Evolutionary conservation across 2,888 invertebrate species (phyloP), one percentile per base, ranked within the genome.

Genomic region (Gerris lacustris): DNA sequence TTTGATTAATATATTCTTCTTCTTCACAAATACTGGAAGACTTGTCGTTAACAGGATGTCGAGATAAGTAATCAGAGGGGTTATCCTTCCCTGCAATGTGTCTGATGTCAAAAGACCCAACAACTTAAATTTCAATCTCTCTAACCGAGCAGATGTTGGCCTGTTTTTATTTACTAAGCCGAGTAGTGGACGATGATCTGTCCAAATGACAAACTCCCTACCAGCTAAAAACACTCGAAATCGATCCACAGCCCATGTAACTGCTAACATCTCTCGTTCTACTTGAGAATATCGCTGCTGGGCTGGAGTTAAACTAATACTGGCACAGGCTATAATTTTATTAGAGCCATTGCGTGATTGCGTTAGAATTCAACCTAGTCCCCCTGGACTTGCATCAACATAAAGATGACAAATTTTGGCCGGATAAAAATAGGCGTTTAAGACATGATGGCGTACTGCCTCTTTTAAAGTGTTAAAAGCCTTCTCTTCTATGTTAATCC

Each of bases 21-120:
- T 47, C 7, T 11, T 6, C 7, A 11, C 47, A 47, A 6, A 7
- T 6, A 11, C 11, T 6, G 7, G 67, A 7, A 11, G 17, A 45
- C n/a, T n/a, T n/a, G n/a, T n/a, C n/a, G n/a, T n/a, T n/a, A 7
- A 67, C 45, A 43, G 69, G 69, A 45, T 69, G 64, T 9, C 69
- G 7, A 2, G 64, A 64, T 18, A 69, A n/a, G 17, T 64, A 69
- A 17, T 69, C 69, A 9, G 69, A 43, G 1, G 69, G 69, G 45
- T 69, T 69, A 5, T 5, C 9, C 15, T 63, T 44, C 9, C 69
- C 64, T 7, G 64, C 44, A 44, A 15, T 64, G 45, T 69, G 64
- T 2, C 6, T 4, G 9, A 69, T 18, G 6, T 6, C 4, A 44
- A 44, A 69, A n/a, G 64, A 11, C 44, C 69, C 7, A 44, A 15